phyloP scores from a whole-genome alignment of 2,797 vertebrate genomes.

The Syngnathus acus region DNA sequence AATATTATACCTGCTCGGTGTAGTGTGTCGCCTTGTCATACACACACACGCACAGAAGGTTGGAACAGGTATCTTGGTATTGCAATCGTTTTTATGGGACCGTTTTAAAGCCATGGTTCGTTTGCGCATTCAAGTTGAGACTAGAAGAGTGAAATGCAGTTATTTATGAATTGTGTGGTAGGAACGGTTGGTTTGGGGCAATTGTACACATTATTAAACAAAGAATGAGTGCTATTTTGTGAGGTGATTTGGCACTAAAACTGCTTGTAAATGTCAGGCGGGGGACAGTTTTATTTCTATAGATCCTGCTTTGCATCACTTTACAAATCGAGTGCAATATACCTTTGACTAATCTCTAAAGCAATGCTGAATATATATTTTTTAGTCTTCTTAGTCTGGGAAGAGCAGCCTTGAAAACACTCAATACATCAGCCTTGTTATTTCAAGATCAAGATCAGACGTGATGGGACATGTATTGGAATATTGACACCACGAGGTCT shows the following conservation, averaged over 20 bases:
- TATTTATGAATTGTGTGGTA: not conserved
- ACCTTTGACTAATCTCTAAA: too few relatives aligned
- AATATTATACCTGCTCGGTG: constrained; percentile 36
- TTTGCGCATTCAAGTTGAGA: not conserved
- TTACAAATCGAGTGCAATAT: not conserved
- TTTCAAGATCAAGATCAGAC: not conserved
- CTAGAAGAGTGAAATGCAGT: not conserved
- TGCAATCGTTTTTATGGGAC: not conserved
- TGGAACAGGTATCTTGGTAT: not conserved
- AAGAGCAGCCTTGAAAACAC: not conserved
- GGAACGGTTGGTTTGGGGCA: not conserved
- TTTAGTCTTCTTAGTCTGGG: not conserved
- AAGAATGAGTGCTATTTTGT: not conserved
- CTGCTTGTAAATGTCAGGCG: not conserved
- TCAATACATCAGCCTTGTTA: not conserved
- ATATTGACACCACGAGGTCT: constrained; percentile 25
- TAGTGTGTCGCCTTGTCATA: constrained; percentile 21
- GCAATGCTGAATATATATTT: not conserved
- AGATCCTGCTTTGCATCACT: not conserved
- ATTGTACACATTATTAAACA: too few relatives aligned
- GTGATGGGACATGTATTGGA: not conserved
- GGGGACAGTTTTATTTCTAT: not conserved
- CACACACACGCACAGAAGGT: not conserved
- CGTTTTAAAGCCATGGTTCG: not conserved
- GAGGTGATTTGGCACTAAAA: not conserved